A percentile compares a stretch with the other conserved stretches of the same genome.
Conservation (phyloP, 2,888 invertebrate species). For the Pollenia labialis region DNA sequence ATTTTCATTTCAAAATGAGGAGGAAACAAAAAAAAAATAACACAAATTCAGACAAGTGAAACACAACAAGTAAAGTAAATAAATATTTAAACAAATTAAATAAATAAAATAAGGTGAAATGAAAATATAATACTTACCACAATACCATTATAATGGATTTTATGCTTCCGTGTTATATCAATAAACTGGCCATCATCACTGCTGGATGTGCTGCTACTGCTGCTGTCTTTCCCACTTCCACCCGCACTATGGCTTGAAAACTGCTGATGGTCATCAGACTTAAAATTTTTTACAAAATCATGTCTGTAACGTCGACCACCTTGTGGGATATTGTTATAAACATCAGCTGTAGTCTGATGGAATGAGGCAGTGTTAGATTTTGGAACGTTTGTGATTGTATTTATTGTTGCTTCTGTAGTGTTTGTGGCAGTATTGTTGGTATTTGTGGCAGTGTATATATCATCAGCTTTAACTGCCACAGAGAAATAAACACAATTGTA, state of each 20-base stretch:
- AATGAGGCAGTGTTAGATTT: slow-evolving; percentile 29
- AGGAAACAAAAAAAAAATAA: slow-evolving; percentile 2
- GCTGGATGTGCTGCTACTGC: background rate
- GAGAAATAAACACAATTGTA: slow-evolving; percentile 75
- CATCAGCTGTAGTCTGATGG: slow-evolving; percentile 41
- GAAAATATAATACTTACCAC: slow-evolving; percentile 78
- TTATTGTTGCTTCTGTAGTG: slow-evolving; percentile 22
- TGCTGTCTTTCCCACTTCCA: slow-evolving; percentile 25
- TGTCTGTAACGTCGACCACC: slow-evolving; percentile 22
- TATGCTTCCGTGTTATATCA: slow-evolving; percentile 81
- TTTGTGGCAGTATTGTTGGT: slow-evolving; percentile 8
- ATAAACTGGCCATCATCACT: slow-evolving; percentile 76
- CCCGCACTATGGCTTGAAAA: slow-evolving; percentile 11
- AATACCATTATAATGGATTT: slow-evolving; percentile 81
- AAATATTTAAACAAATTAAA: slow-evolving; percentile 40
- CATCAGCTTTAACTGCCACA: slow-evolving; percentile 49
- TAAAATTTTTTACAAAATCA: slow-evolving; percentile 46
- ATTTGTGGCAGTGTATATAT: no score
- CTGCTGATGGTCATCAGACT: slow-evolving; percentile 27
- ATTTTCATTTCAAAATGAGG: background rate
- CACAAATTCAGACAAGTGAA: slow-evolving; percentile 52
- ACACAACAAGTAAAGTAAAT: slow-evolving; percentile 26
- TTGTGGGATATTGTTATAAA: slow-evolving; percentile 7
- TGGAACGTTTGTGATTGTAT: background rate
- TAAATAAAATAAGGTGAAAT: slow-evolving; percentile 34